Evolutionary conservation across 2,113 vertebrate genomes (phyloP).

Genomic region (Caretta caretta): DNA sequence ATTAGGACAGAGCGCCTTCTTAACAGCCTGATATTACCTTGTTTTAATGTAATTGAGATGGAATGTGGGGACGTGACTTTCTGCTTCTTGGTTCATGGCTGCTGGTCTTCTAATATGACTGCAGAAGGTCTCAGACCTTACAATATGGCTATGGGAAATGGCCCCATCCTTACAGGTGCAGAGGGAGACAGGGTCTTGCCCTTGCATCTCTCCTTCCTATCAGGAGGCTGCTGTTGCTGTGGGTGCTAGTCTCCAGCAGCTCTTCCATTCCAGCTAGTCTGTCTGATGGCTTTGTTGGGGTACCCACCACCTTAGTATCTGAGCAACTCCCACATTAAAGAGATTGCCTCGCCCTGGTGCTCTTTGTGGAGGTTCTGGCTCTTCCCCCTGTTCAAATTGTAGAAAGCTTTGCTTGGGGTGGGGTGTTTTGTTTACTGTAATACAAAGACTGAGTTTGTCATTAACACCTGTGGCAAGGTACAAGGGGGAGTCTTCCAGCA

Average conservation of each 20-base stretch:
- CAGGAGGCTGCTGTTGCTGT: neutral
- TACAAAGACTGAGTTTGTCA: too few species aligned
- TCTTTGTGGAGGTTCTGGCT: neutral
- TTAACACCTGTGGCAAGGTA: neutral
- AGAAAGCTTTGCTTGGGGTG: neutral
- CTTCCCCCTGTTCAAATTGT: neutral
- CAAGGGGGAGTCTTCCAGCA: rapidly evolving
- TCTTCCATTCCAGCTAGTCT: neutral
- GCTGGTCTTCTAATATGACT: too few species aligned
- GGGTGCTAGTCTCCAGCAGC: rapidly evolving
- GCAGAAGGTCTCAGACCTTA: too few species aligned
- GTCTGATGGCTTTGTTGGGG: neutral
- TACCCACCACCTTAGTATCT: neutral
- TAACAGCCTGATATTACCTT: too few species aligned
- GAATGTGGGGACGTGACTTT: too few species aligned
- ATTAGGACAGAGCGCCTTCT: too few species aligned
- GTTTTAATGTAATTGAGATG: too few species aligned
- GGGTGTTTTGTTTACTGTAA: neutral
- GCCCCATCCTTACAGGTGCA: neutral
- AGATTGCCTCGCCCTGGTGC: neutral
- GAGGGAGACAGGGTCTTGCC: neutral
- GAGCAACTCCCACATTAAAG: neutral
- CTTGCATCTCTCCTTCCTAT: neutral
- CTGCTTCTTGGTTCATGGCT: too few species aligned
- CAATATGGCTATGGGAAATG: too few species aligned